These are phyloP conservation scores for Rhinichthys klamathensis DNA, from an alignment of 2,113 vertebrate species.

Conservation along the genomic window DNA sequence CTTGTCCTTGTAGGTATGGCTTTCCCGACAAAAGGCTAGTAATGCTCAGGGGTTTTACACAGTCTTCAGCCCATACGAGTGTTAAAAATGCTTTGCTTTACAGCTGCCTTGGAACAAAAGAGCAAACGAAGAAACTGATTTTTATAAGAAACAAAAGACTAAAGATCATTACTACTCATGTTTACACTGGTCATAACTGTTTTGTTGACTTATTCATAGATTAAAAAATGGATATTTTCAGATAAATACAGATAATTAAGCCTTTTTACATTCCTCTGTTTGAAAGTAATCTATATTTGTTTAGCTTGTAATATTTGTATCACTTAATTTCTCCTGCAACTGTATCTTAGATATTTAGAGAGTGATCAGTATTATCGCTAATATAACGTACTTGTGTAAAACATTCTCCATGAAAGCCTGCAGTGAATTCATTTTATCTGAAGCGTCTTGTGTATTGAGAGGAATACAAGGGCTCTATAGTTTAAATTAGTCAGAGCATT, in stretches of 20 bases:
- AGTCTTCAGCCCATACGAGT: slow-evolving; percentile 83
- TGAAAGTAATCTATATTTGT: slow-evolving; percentile 34
- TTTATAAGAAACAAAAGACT: slow-evolving; percentile 49
- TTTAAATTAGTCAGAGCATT: background rate
- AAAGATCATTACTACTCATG: slow-evolving; percentile 53
- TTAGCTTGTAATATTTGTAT: slow-evolving; percentile 28
- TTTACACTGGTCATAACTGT: slow-evolving; percentile 60
- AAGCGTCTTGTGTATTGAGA: slow-evolving; percentile 14
- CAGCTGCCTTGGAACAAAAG: slow-evolving; percentile 76
- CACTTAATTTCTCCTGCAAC: slow-evolving; percentile 28
- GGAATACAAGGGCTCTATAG: slow-evolving; percentile 39
- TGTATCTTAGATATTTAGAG: slow-evolving; percentile 29
- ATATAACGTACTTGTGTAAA: slow-evolving; percentile 30
- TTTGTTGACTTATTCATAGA: slow-evolving; percentile 31
- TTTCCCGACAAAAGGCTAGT: slow-evolving; percentile 99
- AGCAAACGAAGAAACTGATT: slow-evolving; percentile 40
- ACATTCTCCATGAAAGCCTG: slow-evolving; percentile 28
- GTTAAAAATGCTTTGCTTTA: slow-evolving; percentile 88
- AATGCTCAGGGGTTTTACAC: slow-evolving; percentile 88
- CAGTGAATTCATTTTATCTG: slow-evolving; percentile 33
- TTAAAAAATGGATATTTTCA: background rate
- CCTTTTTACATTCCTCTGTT: slow-evolving; percentile 42
- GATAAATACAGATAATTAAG: slow-evolving; percentile 48
- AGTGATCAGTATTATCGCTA: slow-evolving; percentile 55
- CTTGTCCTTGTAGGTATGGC: slow-evolving; percentile 99